phyloP scores from a whole-genome alignment of 2,797 vertebrate species.

The Notamacropus eugenii region DNA sequence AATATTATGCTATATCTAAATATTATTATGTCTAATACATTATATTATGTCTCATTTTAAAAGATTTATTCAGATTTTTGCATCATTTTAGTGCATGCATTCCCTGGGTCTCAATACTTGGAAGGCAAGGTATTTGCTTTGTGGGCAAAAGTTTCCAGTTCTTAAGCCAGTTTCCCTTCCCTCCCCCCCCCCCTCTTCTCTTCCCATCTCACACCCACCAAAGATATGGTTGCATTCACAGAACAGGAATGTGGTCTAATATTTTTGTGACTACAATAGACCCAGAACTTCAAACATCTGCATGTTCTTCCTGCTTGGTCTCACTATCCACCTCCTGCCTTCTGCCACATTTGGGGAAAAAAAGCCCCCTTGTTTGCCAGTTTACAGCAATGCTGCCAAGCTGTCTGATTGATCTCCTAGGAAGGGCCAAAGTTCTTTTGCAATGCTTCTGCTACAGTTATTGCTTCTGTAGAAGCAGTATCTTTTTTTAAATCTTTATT shows the following conservation, averaged over 20 bases:
- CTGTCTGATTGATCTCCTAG: background rate
- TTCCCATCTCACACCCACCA: background rate
- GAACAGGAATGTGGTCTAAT: background rate
- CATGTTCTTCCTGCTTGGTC: background rate
- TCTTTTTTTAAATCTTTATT: background rate
- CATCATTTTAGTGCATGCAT: constrained; percentile 33
- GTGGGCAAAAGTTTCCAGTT: constrained; percentile 9
- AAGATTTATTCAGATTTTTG: constrained; percentile 3
- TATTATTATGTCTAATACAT: constrained; percentile 15
- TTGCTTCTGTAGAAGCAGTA: background rate
- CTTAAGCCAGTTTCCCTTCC: background rate
- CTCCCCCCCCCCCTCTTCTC: background rate
- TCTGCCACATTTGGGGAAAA: background rate
- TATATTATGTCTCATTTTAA: constrained; percentile 35
- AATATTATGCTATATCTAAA: constrained; percentile 34
- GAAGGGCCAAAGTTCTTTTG: background rate
- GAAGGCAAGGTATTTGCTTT: constrained; percentile 15
- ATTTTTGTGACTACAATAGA: background rate
- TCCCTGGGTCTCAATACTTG: background rate
- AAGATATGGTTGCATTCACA: background rate
- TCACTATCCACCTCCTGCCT: constrained; percentile 28
- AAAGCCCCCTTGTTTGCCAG: background rate
- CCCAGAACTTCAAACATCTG: constrained; percentile 13
- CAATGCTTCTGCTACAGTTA: background rate
- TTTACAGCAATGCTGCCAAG: background rate